A percentile compares a stretch with the other conserved stretches of the same genome.
Conservation (phyloP, 53 echinoderm and acorn worm species). For the Antedon mediterranea region DNA sequence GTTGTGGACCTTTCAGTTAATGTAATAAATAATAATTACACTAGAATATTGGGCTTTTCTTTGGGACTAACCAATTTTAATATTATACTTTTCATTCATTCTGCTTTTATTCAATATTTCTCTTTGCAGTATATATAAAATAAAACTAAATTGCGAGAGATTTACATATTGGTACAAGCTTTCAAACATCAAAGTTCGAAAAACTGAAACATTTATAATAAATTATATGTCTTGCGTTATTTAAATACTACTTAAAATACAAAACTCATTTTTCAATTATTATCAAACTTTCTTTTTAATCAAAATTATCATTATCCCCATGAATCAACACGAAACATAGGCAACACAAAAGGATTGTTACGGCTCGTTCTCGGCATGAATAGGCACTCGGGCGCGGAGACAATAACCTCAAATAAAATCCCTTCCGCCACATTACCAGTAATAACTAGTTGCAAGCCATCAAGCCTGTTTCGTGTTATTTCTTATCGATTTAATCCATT, state of each 20-base stretch:
- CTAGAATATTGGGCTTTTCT: too few relatives aligned
- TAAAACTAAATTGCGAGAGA: too few relatives aligned
- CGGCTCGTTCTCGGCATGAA: background rate
- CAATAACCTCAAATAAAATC: background rate
- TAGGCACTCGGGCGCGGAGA: background rate
- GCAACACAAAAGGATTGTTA: background rate
- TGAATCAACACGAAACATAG: background rate
- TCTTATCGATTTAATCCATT: background rate
- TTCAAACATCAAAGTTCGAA: too few relatives aligned
- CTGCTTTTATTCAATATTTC: too few relatives aligned
- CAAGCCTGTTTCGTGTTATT: background rate
- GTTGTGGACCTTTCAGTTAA: too few relatives aligned
- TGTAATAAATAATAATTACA: too few relatives aligned
- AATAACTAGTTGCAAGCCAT: background rate
- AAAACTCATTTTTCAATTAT: background rate
- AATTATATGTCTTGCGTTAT: too few relatives aligned
- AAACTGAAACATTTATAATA: too few relatives aligned
- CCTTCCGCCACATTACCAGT: background rate
- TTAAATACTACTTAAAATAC: background rate
- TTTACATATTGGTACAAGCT: too few relatives aligned
- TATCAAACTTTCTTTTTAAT: background rate
- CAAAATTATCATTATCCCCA: background rate
- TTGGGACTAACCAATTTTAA: too few relatives aligned
- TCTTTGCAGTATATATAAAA: too few relatives aligned
- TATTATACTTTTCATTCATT: too few relatives aligned